Conservation (phyloP, 2,113 vertebrate genomes). For the Hipposideros armiger region DNA sequence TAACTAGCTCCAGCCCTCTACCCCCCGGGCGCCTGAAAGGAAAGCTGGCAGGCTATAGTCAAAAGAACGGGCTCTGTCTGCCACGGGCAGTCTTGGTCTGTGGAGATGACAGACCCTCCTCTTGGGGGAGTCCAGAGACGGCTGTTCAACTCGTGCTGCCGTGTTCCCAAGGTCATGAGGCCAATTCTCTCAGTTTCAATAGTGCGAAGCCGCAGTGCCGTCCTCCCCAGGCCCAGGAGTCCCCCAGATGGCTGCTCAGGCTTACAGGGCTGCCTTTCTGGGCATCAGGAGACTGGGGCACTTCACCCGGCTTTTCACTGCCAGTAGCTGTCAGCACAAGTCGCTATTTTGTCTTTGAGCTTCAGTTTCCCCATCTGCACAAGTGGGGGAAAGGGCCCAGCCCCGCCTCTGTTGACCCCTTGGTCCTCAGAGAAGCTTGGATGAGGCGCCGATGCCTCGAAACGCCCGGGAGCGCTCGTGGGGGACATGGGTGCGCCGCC, state of each 20-base stretch:
- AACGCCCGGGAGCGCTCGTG: too few species aligned
- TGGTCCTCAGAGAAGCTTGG: not conserved
- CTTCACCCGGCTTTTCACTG: not conserved
- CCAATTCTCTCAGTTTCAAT: not conserved
- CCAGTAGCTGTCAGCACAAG: not conserved
- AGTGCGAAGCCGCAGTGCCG: too few species aligned
- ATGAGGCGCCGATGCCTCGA: too few species aligned
- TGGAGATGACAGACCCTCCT: not conserved
- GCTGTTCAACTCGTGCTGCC: not conserved
- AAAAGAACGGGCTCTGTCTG: not conserved
- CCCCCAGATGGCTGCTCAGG: too few species aligned
- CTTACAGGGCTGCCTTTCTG: not conserved
- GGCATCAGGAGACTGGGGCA: not conserved
- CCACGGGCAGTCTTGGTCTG: too few species aligned
- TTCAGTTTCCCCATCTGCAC: not conserved
- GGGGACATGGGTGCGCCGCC: too few species aligned
- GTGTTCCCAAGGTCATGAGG: not conserved
- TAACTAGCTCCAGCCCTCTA: not conserved
- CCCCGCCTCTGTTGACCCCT: not conserved
- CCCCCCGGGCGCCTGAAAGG: not conserved
- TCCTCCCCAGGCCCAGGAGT: fast-evolving
- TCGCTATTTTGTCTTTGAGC: not conserved
- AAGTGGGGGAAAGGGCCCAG: fast-evolving
- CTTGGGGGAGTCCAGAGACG: too few species aligned
- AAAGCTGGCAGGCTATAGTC: not conserved